Evolutionary conservation across 2,888 invertebrate genomes (phyloP).

Genomic region (Ectemnius continuus): DNA sequence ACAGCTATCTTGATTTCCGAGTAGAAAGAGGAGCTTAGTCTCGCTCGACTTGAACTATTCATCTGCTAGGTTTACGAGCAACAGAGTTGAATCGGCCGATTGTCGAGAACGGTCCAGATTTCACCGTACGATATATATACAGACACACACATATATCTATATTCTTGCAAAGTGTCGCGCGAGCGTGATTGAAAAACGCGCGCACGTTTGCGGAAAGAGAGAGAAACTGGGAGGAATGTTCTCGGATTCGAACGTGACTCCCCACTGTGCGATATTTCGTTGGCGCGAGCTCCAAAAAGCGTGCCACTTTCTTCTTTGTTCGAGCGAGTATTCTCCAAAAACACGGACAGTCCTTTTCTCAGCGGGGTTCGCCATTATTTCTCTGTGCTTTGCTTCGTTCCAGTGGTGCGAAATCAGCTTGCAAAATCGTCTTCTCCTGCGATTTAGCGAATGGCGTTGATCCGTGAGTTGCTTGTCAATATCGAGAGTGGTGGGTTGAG

Average conservation of each 20-base stretch:
- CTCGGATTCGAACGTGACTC: background rate
- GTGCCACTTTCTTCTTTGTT: background rate
- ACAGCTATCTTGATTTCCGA: no score
- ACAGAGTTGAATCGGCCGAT: background rate
- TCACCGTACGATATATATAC: conserved; percentile 9
- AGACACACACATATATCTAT: no score
- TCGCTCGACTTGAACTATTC: conserved; percentile 4
- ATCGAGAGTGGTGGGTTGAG: conserved; percentile 29
- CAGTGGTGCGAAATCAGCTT: conserved; percentile 15
- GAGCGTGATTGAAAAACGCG: conserved; percentile 12
- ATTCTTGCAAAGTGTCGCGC: no score
- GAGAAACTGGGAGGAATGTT: background rate
- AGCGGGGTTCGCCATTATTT: background rate
- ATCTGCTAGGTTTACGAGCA: background rate
- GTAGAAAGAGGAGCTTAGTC: no score
- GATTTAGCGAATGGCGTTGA: conserved; percentile 28
- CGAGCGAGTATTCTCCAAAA: background rate
- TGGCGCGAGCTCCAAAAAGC: background rate
- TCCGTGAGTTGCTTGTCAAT: conserved; percentile 33
- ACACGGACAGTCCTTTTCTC: background rate
- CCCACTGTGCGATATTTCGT: background rate
- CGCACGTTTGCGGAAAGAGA: conserved; percentile 2
- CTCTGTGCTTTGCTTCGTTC: background rate
- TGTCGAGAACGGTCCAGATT: conserved; percentile 10
- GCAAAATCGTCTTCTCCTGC: conserved; percentile 22